phyloP scores from a whole-genome alignment of 2,888 invertebrate genomes.

The Plebejus argus region DNA sequence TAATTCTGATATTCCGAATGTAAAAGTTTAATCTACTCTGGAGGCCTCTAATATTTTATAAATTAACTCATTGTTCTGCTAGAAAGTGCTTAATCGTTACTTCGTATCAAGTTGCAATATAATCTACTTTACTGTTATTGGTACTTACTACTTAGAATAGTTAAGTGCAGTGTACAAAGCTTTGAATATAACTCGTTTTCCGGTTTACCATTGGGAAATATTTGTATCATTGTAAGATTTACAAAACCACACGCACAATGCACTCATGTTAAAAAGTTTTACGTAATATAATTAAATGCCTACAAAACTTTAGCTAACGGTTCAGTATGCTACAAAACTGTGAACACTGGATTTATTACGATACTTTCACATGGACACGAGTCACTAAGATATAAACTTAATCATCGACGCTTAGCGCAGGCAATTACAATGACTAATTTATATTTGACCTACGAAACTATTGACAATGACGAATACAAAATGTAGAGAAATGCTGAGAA shows the following conservation, averaged over 20 bases:
- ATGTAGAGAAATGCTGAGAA: conserved; percentile 28
- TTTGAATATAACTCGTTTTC: not conserved
- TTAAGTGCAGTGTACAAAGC: not conserved
- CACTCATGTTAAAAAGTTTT: not conserved
- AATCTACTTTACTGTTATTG: not conserved
- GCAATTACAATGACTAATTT: conserved; percentile 20
- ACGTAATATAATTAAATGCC: not conserved
- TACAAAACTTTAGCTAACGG: not conserved
- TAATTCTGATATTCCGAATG: conserved; percentile 61
- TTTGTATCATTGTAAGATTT: not conserved
- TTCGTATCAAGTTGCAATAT: not conserved
- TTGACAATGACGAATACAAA: conserved; percentile 29
- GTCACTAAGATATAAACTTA: not conserved
- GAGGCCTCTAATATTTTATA: conserved; percentile 19
- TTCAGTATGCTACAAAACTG: not conserved
- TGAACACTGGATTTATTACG: not conserved
- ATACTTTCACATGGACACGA: not conserved
- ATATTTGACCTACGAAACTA: conserved; percentile 15
- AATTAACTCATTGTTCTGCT: conserved; percentile 24
- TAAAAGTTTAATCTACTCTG: conserved; percentile 32
- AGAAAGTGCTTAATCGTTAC: conserved; percentile 1
- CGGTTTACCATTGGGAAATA: not conserved
- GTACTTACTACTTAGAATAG: not conserved
- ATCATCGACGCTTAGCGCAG: not conserved
- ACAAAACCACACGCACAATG: not conserved